A percentile compares a stretch with the other conserved stretches of the same genome.
phyloP scores from a whole-genome alignment of 2,797 vertebrate species.

The Rachycentron canadum region DNA sequence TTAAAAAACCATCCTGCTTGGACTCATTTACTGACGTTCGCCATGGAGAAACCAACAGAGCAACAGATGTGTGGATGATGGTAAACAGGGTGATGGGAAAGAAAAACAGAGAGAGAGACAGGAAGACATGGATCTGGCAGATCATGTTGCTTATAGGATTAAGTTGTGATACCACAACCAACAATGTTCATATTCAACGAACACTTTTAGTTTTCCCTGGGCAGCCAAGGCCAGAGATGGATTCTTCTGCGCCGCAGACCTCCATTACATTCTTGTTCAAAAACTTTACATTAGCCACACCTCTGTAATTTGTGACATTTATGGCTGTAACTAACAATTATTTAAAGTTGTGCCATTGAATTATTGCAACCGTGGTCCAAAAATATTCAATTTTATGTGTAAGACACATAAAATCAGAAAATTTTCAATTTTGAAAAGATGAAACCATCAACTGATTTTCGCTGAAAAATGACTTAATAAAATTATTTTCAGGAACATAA shows the following conservation, averaged over 20 bases:
- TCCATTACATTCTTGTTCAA: too few relatives aligned
- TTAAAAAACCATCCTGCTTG: not conserved
- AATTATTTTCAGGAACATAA: not conserved
- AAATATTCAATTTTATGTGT: not conserved
- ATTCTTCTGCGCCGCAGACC: not conserved
- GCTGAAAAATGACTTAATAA: not conserved
- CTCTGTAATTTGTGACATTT: not conserved
- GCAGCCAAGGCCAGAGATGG: not conserved
- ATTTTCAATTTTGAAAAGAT: not conserved
- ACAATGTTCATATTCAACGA: not conserved
- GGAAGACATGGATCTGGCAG: not conserved
- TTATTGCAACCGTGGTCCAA: not conserved
- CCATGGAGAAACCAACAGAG: not conserved
- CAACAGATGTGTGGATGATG: slow-evolving; percentile 5
- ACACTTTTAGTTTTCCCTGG: not conserved
- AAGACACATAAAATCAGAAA: not conserved
- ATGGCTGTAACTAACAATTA: not conserved
- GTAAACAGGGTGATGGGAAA: not conserved
- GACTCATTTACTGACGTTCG: not conserved
- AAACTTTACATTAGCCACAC: not conserved
- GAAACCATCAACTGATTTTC: not conserved
- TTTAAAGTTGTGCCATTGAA: not conserved
- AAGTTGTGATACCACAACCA: not conserved
- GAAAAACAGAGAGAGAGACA: not conserved
- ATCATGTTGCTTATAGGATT: not conserved